Evolutionary conservation across 35 echinoderm and acorn worm genomes (phyloP), one percentile per base, ranked within the genome.

Genomic region (Apostichopus japonicus): DNA sequence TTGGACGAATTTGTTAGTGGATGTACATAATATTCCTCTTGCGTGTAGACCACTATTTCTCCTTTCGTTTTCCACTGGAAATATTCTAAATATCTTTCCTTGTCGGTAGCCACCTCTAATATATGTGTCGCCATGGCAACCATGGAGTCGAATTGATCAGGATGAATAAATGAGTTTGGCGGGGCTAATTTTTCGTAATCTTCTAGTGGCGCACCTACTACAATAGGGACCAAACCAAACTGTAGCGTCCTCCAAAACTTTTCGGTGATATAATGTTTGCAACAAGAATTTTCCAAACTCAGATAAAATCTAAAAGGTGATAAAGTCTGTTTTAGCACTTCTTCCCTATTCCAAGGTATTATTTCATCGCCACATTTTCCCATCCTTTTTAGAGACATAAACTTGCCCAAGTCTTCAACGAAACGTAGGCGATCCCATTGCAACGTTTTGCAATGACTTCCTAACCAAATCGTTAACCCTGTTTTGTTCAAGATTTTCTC

Each of bases 221-320:
- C 90, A 24, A 91, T 79, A 6, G 90, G 90, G 10, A 91, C 55
- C 54, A 53, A 9, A 2, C 77, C 90, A n/a, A 59, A 56, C 73
- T 91, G 13, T 9, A 91, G n/a, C 15, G 90, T 77, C 52, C 90
- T 16, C 90, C 90, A 91, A 8, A 91, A 91, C 19, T 91, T 91
- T 79, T 79, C 90, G 55, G 90, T 91, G 19, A 91, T 79, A 73
- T 91, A 91, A 15, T 91, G 44, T 23, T 10, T 51, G 19, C 90
- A 91, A 79, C 90, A 91, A 59, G 72, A 78, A 67, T 91, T 91
- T 59, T 91, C 90, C 8, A 91, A 53, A 79, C 90, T 91, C 17
- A 91, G 58, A 13, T 78, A 77, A 59, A 91, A 91, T 76, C 76
- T 91, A 65, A 79, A 91, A 11, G 52, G 62, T 11, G 56, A n/a